Evolutionary conservation across 1,140 invertebrate species (phyloP).

Genomic region (Cylas formicarius): DNA sequence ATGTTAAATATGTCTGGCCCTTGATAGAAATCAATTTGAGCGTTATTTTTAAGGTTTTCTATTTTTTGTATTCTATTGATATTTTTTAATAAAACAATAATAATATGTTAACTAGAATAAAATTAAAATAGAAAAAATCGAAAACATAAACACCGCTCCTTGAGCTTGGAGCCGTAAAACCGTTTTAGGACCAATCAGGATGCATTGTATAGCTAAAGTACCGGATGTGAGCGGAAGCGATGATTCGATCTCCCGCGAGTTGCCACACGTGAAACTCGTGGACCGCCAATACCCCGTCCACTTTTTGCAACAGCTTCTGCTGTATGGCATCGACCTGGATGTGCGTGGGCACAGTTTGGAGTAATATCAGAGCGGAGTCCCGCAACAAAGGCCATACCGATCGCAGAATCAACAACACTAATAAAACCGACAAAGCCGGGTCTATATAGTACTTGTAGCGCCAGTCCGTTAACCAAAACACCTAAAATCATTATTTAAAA

Average conservation of each 20-base stretch:
- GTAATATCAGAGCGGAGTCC: constrained; percentile 80
- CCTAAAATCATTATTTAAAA: constrained; percentile 22
- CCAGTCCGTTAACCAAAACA: constrained; percentile 84
- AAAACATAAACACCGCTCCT: too few relatives aligned
- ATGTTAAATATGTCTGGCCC: too few relatives aligned
- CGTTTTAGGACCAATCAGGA: too few relatives aligned
- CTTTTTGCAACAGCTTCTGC: constrained; percentile 71
- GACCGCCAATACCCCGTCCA: constrained; percentile 84
- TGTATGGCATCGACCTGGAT: constrained; percentile 88
- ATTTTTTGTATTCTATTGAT: too few relatives aligned
- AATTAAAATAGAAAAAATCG: too few relatives aligned
- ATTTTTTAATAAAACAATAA: too few relatives aligned
- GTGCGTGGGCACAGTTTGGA: constrained; percentile 89
- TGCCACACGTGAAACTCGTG: constrained; percentile 96
- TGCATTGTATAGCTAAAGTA: constrained; percentile 38
- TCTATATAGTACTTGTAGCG: constrained; percentile 82
- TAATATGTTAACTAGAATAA: too few relatives aligned
- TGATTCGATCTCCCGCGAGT: constrained; percentile 83
- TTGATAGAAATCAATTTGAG: too few relatives aligned
- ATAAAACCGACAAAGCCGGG: constrained; percentile 79
- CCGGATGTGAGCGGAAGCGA: constrained; percentile 88
- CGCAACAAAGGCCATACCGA: constrained; percentile 82
- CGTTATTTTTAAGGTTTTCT: too few relatives aligned
- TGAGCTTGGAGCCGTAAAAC: too few relatives aligned
- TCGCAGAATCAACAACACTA: constrained; percentile 72